Conservation (phyloP, 2,113 vertebrate genomes). For the Eolophus roseicapilla region DNA sequence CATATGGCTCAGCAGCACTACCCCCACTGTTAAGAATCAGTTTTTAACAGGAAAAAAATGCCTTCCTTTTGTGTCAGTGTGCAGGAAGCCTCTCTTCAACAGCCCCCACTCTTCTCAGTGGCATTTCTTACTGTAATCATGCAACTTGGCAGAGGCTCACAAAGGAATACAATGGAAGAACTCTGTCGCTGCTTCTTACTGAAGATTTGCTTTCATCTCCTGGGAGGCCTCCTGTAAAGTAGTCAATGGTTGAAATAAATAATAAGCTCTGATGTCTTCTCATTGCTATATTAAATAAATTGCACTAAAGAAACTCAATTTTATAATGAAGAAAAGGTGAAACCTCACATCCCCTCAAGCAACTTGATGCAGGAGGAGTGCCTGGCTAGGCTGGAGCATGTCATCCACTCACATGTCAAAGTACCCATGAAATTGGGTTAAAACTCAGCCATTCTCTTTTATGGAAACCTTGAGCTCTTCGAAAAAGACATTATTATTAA, state of each 20-base stretch:
- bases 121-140: background rate
- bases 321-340: background rate
- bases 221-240: background rate
- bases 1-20: background rate
- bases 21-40: rapidly evolving
- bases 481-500: background rate
- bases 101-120: background rate
- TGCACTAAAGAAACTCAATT: background rate
- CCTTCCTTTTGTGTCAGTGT: background rate
- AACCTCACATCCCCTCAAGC: background rate
- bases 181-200: background rate
- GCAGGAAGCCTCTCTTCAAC: background rate
- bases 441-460: background rate
- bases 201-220: background rate
- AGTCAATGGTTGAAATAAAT: background rate
- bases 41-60: background rate
- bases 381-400: background rate
- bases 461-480: background rate
- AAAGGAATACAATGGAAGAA: background rate
- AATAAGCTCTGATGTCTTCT: background rate
- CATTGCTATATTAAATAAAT: background rate
- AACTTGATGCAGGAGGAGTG: background rate
- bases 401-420: background rate
- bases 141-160: background rate
- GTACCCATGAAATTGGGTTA: background rate